Percentiles rank a stretch among this genome's conserved stretches.
Conservation (phyloP, 2,113 vertebrate species). For the Takifugu flavidus region DNA sequence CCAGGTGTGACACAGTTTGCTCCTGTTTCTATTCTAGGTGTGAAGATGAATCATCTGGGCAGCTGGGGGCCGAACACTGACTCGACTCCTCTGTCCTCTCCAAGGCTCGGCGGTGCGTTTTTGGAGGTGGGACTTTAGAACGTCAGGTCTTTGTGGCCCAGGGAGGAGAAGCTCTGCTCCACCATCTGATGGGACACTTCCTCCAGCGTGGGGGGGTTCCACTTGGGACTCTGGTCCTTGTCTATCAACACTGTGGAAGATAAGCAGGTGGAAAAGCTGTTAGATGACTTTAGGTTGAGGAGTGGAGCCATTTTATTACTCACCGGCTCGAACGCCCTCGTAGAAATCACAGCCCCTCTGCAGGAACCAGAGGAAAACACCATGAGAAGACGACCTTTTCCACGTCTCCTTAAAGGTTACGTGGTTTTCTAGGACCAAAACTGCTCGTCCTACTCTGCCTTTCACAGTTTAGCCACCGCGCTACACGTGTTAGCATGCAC, state of each 20-base stretch:
- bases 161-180: slow-evolving; percentile 80
- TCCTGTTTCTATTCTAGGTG: too few relatives aligned
- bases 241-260: slow-evolving; percentile 84
- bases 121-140: slow-evolving; percentile 61
- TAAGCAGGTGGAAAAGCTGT: too few relatives aligned
- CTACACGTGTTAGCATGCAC: too few relatives aligned
- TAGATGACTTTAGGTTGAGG: too few relatives aligned
- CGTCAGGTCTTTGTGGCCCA: slow-evolving; percentile 82
- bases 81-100: too few relatives aligned
- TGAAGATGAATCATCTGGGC: slow-evolving; percentile 5
- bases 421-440: too few relatives aligned
- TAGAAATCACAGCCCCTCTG: slow-evolving; percentile 89
- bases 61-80: not conserved
- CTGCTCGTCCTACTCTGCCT: too few relatives aligned
- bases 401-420: too few relatives aligned
- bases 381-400: not conserved
- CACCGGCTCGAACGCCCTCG: slow-evolving; percentile 92
- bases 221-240: slow-evolving; percentile 86
- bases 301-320: slow-evolving; percentile 34
- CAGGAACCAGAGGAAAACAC: slow-evolving; percentile 50
- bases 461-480: too few relatives aligned
- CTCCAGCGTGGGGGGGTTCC: slow-evolving; percentile 83
- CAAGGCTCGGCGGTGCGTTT: slow-evolving; percentile 16
- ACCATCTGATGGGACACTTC: slow-evolving; percentile 81
- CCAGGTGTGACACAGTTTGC: too few relatives aligned